These are phyloP conservation scores for Apostichopus japonicus DNA, from an alignment of 35 echinoderm and acorn worm species.

Conservation along the genomic window DNA sequence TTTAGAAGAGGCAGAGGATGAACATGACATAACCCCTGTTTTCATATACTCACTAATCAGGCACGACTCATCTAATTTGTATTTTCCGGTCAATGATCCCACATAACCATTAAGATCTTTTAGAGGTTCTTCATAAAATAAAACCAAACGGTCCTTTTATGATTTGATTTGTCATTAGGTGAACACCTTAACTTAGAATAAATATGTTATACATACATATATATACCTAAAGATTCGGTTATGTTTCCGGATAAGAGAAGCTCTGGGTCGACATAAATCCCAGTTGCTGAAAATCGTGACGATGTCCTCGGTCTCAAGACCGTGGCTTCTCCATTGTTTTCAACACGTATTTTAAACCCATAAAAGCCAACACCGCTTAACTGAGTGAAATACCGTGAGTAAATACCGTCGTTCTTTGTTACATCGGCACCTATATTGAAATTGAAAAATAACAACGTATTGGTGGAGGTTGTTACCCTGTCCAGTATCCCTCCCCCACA, in stretches of 20 bases:
- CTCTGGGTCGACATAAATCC: conserved; percentile 9
- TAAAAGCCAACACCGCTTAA: conserved; percentile 15
- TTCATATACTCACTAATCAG: too few species aligned
- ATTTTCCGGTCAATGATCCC: too few species aligned
- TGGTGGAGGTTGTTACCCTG: too few species aligned
- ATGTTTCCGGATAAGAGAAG: not conserved
- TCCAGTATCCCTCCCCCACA: too few species aligned
- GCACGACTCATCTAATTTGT: too few species aligned
- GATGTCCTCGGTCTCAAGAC: not conserved
- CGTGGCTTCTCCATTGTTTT: conserved; percentile 36
- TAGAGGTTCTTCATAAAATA: too few species aligned
- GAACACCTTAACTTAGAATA: not conserved
- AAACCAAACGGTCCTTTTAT: too few species aligned
- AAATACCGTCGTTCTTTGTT: conserved; percentile 40
- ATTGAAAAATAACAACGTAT: not conserved
- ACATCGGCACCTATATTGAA: conserved; percentile 11
- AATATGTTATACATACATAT: too few species aligned
- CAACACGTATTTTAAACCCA: conserved; percentile 24
- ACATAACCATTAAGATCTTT: too few species aligned
- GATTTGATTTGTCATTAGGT: not conserved
- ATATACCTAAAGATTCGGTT: not conserved
- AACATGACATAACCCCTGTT: too few species aligned
- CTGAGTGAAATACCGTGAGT: conserved; percentile 39
- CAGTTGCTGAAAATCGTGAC: not conserved
- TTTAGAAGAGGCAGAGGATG: too few species aligned